These are phyloP conservation scores for Rostratula benghalensis DNA, from an alignment of 2,113 vertebrate species.

Conservation along the genomic window DNA sequence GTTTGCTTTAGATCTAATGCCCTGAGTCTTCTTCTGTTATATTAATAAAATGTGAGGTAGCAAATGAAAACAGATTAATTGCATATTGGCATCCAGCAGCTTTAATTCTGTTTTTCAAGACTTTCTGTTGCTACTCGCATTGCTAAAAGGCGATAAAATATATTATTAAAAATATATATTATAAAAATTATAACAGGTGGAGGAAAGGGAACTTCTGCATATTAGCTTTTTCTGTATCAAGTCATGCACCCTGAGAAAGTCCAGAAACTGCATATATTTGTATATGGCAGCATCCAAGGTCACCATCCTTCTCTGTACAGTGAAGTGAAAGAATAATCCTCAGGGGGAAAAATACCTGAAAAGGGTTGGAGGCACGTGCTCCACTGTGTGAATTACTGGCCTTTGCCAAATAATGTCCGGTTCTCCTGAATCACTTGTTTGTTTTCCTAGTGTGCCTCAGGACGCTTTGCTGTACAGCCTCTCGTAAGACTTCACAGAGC, in stretches of 20 bases:
- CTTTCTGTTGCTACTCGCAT: background rate
- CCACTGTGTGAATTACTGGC: background rate
- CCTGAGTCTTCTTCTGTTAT: background rate
- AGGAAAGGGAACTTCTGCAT: background rate
- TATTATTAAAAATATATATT: too few relatives aligned
- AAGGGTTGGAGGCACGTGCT: background rate
- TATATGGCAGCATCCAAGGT: background rate
- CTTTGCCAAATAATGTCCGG: background rate
- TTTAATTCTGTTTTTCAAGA: background rate
- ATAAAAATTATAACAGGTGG: too few relatives aligned
- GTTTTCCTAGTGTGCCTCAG: background rate
- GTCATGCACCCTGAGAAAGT: background rate
- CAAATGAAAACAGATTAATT: slow-evolving; percentile 2
- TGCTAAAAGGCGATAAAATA: background rate
- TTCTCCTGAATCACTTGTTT: background rate
- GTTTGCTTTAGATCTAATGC: background rate
- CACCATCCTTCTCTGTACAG: background rate
- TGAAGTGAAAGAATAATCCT: background rate
- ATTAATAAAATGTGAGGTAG: background rate
- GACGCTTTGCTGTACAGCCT: background rate
- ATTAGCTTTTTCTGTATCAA: background rate
- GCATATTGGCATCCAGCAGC: background rate
- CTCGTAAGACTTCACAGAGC: background rate
- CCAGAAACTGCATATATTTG: background rate
- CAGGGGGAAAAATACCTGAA: background rate